Evolutionary conservation across 1,140 invertebrate species (phyloP).

Genomic region (Nasonia giraulti): DNA sequence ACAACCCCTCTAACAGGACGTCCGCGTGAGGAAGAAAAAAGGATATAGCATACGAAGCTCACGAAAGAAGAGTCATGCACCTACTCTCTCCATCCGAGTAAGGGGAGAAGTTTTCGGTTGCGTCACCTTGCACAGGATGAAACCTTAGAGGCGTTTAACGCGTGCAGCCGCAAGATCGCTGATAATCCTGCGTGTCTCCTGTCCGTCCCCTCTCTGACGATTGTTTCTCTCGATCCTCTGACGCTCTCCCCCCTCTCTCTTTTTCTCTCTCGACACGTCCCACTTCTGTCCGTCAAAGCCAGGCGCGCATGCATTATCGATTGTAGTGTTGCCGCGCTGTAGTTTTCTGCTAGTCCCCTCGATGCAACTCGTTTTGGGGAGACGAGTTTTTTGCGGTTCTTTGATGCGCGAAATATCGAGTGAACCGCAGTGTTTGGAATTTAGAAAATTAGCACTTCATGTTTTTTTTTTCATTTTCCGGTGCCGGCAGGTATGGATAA

Average conservation of each 20-base stretch:
- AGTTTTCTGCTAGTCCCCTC: neutral
- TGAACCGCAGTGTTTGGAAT: neutral
- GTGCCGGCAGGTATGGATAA: neutral
- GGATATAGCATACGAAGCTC: neutral
- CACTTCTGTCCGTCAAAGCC: constrained; percentile 66
- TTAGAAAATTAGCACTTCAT: neutral
- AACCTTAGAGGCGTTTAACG: constrained; percentile 44
- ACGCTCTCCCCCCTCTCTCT: neutral
- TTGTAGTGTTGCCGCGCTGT: constrained; percentile 46
- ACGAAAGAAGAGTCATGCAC: constrained; percentile 8
- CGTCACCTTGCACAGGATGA: constrained; percentile 28
- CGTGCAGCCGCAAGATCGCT: constrained; percentile 35
- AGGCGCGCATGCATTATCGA: constrained; percentile 63
- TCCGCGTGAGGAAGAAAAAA: neutral
- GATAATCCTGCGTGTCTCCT: constrained; percentile 40
- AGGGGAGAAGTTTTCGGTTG: constrained; percentile 38
- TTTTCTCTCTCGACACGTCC: constrained; percentile 54
- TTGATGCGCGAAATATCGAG: neutral
- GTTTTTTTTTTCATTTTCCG: neutral
- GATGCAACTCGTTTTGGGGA: neutral
- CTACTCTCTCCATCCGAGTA: neutral
- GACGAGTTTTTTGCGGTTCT: neutral
- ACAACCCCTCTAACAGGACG: neutral
- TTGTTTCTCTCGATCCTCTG: constrained; percentile 6
- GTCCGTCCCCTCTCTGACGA: neutral